Conservation (phyloP, 2,113 vertebrate species). For the Lota lota region DNA sequence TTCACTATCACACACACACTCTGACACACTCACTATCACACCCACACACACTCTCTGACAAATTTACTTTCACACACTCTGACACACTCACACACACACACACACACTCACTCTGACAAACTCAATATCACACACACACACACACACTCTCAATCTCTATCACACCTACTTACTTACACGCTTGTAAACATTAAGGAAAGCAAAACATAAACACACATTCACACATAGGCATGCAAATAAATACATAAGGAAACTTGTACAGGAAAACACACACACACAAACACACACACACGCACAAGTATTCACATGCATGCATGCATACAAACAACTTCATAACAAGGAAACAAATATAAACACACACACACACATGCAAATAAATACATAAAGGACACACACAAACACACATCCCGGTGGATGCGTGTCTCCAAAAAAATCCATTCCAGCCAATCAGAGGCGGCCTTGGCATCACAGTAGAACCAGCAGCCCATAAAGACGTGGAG, state of each 20-base stretch:
- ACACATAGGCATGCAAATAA: not conserved
- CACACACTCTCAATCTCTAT: not conserved
- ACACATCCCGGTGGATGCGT: not conserved
- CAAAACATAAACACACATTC: not conserved
- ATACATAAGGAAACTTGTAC: not conserved
- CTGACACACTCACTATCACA: conserved; percentile 1
- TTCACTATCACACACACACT: conserved; percentile 31
- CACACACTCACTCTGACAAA: not conserved
- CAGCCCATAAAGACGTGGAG: conserved; percentile 46
- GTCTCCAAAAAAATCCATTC: not conserved
- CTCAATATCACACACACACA: not conserved
- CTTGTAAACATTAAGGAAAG: not conserved
- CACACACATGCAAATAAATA: conserved; percentile 18
- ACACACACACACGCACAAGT: not conserved
- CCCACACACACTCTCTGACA: not conserved
- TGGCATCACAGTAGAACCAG: conserved; percentile 54
- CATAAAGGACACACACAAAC: not conserved
- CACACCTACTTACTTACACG: not conserved
- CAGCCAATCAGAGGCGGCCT: conserved; percentile 6
- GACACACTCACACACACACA: not conserved
- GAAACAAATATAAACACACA: not conserved
- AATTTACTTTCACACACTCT: not conserved
- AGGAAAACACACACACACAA: not conserved
- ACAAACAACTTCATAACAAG: conserved; percentile 11
- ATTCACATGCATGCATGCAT: not conserved